Evolutionary conservation across 2,888 invertebrate genomes (phyloP), one percentile per base, ranked within the genome.

Genomic region (Entomobrya multifasciata): DNA sequence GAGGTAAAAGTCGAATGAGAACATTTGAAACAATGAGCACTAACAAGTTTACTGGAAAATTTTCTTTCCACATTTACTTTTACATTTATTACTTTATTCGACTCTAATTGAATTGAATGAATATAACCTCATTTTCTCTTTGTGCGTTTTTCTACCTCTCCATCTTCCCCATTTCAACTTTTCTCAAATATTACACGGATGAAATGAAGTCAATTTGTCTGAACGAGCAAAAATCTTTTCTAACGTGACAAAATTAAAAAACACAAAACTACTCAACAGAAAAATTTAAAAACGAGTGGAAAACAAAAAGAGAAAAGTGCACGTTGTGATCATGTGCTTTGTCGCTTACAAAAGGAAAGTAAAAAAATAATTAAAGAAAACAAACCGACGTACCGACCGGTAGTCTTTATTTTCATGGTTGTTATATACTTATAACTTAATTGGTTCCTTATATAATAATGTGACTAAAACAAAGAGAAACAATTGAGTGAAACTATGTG

Each of bases 11-110:
- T 65, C 67, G 65, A 80, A 81, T 55, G 72, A 74, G 70, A 84
- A 62, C 62, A 78, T 49, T 72, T 65, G 36, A 74, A 83, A 83
- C 83, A 83, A 82, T 60, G 82, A 82, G 76, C 65, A 25, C 72
- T 52, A 49, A 72, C 72, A 72, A 83, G 74, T 36, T 76, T 83
- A 17, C 47, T 49, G 30, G 62, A 25, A 83, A 76, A 72, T 27
- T 57, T 67, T 76, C 76, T 52, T 44, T 77, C 76, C n/a, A 60
- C 83, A 72, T 83, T 74, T 77, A 76, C 65, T 74, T 83, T 76
- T 60, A 76, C 76, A 83, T 77, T 80, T 72, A 72, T 72, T 72
- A 27, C 72, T 82, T 55, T 57, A 74, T 82, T 82, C 82, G 41
- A 22, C 57, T 27, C 74, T 81, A 81, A 70, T 74, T 82, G 70